phyloP scores from a whole-genome alignment of 1,140 invertebrate species.

The Cotesia chilonis region DNA sequence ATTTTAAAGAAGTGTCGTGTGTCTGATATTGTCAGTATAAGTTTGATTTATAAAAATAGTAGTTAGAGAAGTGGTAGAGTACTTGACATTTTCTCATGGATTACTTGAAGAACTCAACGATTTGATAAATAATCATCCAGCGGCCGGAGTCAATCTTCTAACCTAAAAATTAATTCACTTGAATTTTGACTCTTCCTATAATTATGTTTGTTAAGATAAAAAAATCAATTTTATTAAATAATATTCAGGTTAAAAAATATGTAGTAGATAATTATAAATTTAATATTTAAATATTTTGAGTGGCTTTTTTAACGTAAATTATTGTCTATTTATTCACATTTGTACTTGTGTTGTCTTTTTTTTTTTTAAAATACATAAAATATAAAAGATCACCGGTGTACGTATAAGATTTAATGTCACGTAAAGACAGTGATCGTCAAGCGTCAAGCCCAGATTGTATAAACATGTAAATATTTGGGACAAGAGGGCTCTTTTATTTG shows the following conservation, averaged over 20 bases:
- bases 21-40: too few relatives aligned
- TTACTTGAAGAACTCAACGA: too few relatives aligned
- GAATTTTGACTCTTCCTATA: too few relatives aligned
- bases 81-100: too few relatives aligned
- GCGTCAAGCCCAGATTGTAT: slow-evolving; percentile 36
- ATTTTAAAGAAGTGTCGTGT: too few relatives aligned
- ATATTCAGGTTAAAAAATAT: not conserved
- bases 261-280: not conserved
- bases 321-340: not conserved
- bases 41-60: too few relatives aligned
- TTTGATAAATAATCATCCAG: too few relatives aligned
- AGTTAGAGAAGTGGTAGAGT: too few relatives aligned
- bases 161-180: too few relatives aligned
- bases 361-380: slow-evolving; percentile 2
- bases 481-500: slow-evolving; percentile 33
- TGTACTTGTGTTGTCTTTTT: slow-evolving; percentile 10
- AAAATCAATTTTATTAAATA: too few relatives aligned
- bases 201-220: too few relatives aligned
- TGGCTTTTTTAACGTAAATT: not conserved
- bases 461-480: slow-evolving; percentile 22
- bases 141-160: too few relatives aligned
- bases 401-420: slow-evolving; percentile 32
- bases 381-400: slow-evolving; percentile 13
- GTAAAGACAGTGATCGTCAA: slow-evolving; percentile 31
- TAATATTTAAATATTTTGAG: not conserved